A percentile compares a stretch with the other conserved stretches of the same genome.
Conservation (phyloP, 1,140 invertebrate genomes). For the Ganaspis sp. region DNA sequence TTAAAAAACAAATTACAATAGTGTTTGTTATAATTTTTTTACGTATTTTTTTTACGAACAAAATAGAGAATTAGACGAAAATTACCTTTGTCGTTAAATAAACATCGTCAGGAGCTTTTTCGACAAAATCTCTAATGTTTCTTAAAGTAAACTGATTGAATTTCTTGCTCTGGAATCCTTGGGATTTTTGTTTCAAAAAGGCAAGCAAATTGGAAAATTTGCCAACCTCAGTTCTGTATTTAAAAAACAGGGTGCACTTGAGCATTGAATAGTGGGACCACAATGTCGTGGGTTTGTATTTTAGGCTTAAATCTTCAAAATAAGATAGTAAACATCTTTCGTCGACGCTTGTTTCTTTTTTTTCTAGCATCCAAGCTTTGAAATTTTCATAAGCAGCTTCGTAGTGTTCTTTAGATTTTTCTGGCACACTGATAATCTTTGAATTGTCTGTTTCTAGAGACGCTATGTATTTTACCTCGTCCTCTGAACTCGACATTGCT, state of each 20-base stretch:
- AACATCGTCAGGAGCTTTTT: neutral
- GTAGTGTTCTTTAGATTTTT: neutral
- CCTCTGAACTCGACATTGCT: neutral
- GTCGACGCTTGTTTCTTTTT: neutral
- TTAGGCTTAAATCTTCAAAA: neutral
- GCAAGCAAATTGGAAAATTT: neutral
- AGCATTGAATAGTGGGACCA: neutral
- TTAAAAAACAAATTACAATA: neutral
- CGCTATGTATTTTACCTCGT: neutral
- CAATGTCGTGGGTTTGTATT: neutral
- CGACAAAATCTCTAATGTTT: neutral
- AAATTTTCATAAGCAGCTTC: neutral
- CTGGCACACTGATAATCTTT: neutral
- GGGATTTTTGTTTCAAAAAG: neutral
- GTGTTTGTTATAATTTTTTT: no score
- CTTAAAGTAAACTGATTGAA: neutral
- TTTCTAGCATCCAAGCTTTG: neutral
- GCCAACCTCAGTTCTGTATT: neutral
- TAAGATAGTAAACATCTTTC: neutral
- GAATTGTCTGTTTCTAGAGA: neutral
- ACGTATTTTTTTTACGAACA: no score
- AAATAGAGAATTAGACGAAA: neutral
- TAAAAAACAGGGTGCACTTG: neutral
- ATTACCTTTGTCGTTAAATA: conserved; percentile 13
- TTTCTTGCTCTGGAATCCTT: neutral